Base-by-base conservation (phyloP, 2,113 vertebrate species). In the Perccottus glenii region DNA sequence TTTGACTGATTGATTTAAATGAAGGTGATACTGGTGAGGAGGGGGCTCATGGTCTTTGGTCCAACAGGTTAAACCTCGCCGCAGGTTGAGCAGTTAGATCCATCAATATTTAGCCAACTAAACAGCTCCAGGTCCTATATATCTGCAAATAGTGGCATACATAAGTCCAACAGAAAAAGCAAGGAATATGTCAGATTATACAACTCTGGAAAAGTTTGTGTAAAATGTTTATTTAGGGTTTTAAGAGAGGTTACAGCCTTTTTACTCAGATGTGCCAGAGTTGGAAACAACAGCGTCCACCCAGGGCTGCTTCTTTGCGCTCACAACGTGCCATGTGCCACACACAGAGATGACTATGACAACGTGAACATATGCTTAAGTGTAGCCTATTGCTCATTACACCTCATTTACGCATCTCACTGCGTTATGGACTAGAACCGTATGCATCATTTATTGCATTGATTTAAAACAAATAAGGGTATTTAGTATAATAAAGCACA, bases 11-110 rank as follows among this genome's bases (percentile, higher is more conserved):
- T 15, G 35, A 3, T 40, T 51, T 19, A n/a, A 11, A 32, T 27
- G n/a, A 4, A 47, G 5, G 69, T 1, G 53, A 38, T 27, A 27
- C 19, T 27, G 48, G 40, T 5, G 5, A 19, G 62, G 3, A 45
- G 64, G 67, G 50, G 6, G 79, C 71, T 73, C 71, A 55, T 12
- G 78, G 47, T 69, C 64, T 73, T 8, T 50, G 48, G 64, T 57
- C 50, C 67, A 36, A 27, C 73, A 52, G 73, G 70, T 75, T 62
- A 46, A 36, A 58, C 63, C 16, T 46, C 55, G 15, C 59, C 32
- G 65, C 58, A 35, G 64, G 52, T 14, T 38, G 56, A 63, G 50
- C 27, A 36, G 52, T 57, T 60, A 15, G 62, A 48, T 32, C 16
- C 56, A 32, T 53, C 32, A 53, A 53, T 36, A 53, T 53, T 53